Conservation (phyloP, 2,888 invertebrate species). For the Drosophila bunnanda region DNA sequence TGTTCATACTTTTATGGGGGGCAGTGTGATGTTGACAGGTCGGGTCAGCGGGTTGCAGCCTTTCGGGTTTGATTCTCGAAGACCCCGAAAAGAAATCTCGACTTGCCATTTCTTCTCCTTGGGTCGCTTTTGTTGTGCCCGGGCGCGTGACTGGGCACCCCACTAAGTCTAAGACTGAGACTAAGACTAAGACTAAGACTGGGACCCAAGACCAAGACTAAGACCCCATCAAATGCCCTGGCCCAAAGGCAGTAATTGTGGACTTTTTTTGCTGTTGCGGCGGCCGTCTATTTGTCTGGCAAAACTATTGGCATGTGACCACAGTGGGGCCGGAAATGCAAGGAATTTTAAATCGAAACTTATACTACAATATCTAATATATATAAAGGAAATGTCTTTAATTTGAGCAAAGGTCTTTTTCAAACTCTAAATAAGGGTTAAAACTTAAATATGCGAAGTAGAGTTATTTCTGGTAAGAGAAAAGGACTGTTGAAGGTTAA, state of each 20-base stretch:
- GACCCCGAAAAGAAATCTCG: constrained; percentile 29
- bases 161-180: constrained; percentile 8
- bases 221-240: constrained; percentile 22
- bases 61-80: constrained; percentile 15
- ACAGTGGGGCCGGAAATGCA: constrained; percentile 41
- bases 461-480: no score
- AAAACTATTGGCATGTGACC: constrained; percentile 40
- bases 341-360: background rate
- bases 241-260: constrained; percentile 38
- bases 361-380: no score
- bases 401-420: no score
- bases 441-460: no score
- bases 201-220: background rate
- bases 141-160: constrained; percentile 51
- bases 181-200: constrained; percentile 1
- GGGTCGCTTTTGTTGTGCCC: background rate
- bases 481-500: no score
- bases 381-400: no score
- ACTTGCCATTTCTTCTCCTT: constrained; percentile 4
- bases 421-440: no score
- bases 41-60: constrained; percentile 42
- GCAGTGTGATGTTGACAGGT: constrained; percentile 48
- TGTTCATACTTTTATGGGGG: constrained; percentile 14
- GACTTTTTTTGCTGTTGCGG: constrained; percentile 25
- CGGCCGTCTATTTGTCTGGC: constrained; percentile 59